Evolutionary conservation across 2,113 vertebrate genomes (phyloP).

Genomic region (human): GRCh38 chr5:41426501-41427000

Average conservation of each 20-base stretch:
- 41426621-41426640: background rate
- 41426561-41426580: background rate
- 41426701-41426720: background rate
- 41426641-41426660: background rate
- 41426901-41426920: background rate
- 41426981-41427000: slow-evolving; percentile 11
- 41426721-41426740: background rate
- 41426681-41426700: background rate
- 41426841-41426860: background rate
- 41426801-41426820: background rate
- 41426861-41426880: background rate
- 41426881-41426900: background rate
- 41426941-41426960: background rate
- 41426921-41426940: background rate
- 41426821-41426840: background rate
- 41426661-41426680: background rate
- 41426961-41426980: background rate
- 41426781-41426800: background rate
- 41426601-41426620: background rate
- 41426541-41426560: background rate
- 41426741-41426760: background rate
- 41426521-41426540: background rate
- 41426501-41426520: background rate
- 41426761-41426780: background rate
- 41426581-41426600: background rate